phyloP scores from a whole-genome alignment of 2,888 invertebrate genomes.

The Nezara viridula region DNA sequence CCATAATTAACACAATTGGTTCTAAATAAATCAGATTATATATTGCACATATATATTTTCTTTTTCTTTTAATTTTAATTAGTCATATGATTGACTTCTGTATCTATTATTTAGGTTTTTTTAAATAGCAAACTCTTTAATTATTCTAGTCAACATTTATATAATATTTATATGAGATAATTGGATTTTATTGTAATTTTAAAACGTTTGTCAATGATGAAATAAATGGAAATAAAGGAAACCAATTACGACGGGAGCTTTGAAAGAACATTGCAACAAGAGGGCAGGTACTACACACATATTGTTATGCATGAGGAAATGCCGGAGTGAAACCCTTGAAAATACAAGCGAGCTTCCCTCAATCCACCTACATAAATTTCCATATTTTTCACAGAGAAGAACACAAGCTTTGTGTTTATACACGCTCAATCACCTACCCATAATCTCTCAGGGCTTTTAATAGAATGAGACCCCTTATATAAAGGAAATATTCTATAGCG shows the following conservation, averaged over 20 bases:
- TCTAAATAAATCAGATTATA: too few species aligned
- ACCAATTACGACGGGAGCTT: not conserved
- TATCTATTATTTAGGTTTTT: too few species aligned
- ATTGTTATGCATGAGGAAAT: constrained; percentile 21
- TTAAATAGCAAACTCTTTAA: too few species aligned
- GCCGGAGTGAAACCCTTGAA: constrained; percentile 40
- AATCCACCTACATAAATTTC: constrained; percentile 23
- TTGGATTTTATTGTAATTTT: not conserved
- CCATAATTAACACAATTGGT: too few species aligned
- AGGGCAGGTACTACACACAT: not conserved
- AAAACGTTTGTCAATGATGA: not conserved
- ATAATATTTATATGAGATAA: too few species aligned
- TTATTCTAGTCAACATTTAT: too few species aligned
- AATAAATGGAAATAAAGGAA: not conserved
- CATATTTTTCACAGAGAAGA: constrained; percentile 14
- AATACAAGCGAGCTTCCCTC: constrained; percentile 21
- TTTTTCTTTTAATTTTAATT: too few species aligned
- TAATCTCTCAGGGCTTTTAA: constrained; percentile 9
- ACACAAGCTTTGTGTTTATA: constrained; percentile 21
- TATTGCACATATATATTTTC: too few species aligned
- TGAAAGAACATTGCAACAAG: not conserved
- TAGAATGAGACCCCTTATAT: not conserved
- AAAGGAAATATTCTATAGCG: not conserved
- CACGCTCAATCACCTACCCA: constrained; percentile 14
- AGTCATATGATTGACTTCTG: too few species aligned